Evolutionary conservation across 2,888 invertebrate species (phyloP), one percentile per base, ranked within the genome.

Genomic region (Drosophila eohydei): DNA sequence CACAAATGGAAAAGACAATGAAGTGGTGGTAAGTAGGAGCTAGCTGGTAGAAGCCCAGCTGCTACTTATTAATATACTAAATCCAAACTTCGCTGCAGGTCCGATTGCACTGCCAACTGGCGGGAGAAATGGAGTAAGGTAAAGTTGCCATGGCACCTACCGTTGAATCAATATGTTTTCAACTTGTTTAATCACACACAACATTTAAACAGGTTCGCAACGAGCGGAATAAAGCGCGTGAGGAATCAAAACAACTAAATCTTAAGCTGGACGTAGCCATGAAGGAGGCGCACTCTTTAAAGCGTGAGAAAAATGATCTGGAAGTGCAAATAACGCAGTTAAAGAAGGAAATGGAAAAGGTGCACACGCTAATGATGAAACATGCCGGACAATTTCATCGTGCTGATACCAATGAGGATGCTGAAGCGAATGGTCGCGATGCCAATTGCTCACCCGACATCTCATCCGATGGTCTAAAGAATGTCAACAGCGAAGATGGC

Each of bases 1-100:
- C 98, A 0, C 99, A 99, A 93, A 99, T 99, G 99, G 99, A 99
- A 92, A 99, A 99, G 93, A 99, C 99, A 0, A 99, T 99, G 98
- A 94, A 98, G 68, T 99, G 99, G 99, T 99, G 96, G 99, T 83
- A 69, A 71, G 87, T 85, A 12, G 30, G 36, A 14, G n/a, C 9
- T 3, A 5, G 11, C 6, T 30, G 32, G 32, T 11, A 5, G 3
- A 28, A 28, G 28, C n/a, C 11, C 26, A n/a, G 40, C 28, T n/a
- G 28, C 9, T 32, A 56, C 21, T 34, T n/a, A 62, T 56, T 30
- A 61, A 40, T 30, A 34, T 54, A 48, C 40, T 50, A 34, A 46
- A 16, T 48, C 2, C 38, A 30, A 32, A 32, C 28, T 57, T 61
- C n/a, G 21, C 21, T 34, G 11, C 71, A 83, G 83, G 83, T 98